Evolutionary conservation across 2,113 vertebrate species (phyloP), one percentile per base, ranked within the genome.

Genomic region (Eleginops maclovinus): DNA sequence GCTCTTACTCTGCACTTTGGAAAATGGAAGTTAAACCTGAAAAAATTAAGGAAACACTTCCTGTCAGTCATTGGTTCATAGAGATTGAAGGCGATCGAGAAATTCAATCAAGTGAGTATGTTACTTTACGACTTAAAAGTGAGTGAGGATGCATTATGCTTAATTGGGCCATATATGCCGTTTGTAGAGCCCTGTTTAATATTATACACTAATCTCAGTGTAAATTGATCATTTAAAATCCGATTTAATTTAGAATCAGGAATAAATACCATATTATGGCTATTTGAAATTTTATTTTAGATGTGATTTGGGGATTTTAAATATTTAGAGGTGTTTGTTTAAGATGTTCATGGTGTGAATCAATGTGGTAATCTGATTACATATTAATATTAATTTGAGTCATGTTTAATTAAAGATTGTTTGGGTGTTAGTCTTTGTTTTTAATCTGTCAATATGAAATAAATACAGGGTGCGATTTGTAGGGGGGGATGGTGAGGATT

Each of bases 371-470:
- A 63, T 16, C 19, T 21, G 49, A 31, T 44, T 2, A 26, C 9
- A 55, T 19, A 44, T n/a, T 73, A n/a, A 21, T 60, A 4, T 41
- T 22, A 54, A 14, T 60, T 26, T 22, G 44, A 28, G 16, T 54
- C 36, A 41, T 26, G 10, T 62, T 62, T 72, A 28, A 63, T 62
- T 17, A 16, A 31, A 24, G 12, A 6, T n/a, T 22, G 21, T 43
- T 73, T 41, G 43, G 43, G 15, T 64, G 22, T 6, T 41, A 16
- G 22, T 21, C 1, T 19, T 55, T 69, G 16, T 4, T 15, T 22
- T 71, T 26, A 13, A 56, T 59, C 44, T 40, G 22, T 40, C 28
- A n/a, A 26, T 40, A 41, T 43, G 9, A 72, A 61, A 72, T 72
- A 17, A 12, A 1, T 49, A 56, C n/a, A n/a, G n/a, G n/a, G n/a